These are phyloP conservation scores for Cheilosia pagana DNA, from an alignment of 2,888 invertebrate genomes.

Conservation along the genomic window DNA sequence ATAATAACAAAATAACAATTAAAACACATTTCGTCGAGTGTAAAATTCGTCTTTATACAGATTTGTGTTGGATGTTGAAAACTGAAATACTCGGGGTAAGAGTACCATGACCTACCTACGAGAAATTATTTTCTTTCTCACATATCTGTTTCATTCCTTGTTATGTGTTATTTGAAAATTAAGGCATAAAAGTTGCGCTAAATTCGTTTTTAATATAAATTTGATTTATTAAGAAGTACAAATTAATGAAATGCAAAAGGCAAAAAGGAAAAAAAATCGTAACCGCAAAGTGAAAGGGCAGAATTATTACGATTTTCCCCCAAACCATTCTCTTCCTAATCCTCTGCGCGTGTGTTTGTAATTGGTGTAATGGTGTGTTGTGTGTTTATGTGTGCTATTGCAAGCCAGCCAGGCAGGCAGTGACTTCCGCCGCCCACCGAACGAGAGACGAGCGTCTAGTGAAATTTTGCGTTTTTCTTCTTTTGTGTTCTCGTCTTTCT, in stretches of 20 bases:
- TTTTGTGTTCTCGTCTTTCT: constrained; percentile 41
- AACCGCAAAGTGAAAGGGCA: constrained; percentile 71
- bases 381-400: constrained; percentile 17
- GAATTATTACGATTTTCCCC: constrained; percentile 63
- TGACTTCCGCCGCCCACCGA: constrained; percentile 34
- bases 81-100: constrained; percentile 53
- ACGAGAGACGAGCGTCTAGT: constrained; percentile 57
- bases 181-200: not conserved
- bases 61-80: constrained; percentile 26
- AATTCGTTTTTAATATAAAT: not conserved
- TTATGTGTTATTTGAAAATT: constrained; percentile 3
- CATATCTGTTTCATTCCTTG: constrained; percentile 32
- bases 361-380: constrained; percentile 17
- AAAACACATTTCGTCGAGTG: constrained; percentile 14
- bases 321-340: constrained; percentile 66
- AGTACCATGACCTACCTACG: constrained; percentile 71
- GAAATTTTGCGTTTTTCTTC: constrained; percentile 45
- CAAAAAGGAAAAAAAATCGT: constrained; percentile 45
- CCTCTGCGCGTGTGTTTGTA: constrained; percentile 43
- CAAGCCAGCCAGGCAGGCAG: constrained; percentile 41
- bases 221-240: not conserved
- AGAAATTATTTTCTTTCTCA: constrained; percentile 55
- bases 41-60: constrained; percentile 11
- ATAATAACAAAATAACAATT: not conserved
- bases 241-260: constrained; percentile 13